Base-by-base conservation (phyloP, 92 coral and sea anemone genomes). In the Palythoa grandis region DNA sequence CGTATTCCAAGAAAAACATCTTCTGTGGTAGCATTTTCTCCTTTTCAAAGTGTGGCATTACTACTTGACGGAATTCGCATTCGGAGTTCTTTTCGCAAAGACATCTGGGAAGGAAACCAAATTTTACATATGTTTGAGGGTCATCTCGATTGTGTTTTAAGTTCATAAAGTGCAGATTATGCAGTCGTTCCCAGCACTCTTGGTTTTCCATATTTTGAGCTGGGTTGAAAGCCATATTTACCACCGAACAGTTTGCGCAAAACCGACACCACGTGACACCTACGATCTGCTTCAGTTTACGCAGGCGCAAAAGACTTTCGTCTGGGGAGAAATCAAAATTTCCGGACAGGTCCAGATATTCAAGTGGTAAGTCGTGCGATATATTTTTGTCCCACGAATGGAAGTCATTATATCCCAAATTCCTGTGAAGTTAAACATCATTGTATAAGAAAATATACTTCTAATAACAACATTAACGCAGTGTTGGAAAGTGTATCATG, bases 231-330 rank as follows among this genome's bases (percentile, higher is more conserved):
- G 25, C 54, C 50, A 92, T 87, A 52, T 84, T 89, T 17, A 91
- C 88, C 39, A 91, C 83, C 0, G 91, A 86, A 19, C 96, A 93
- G 65, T 93, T 93, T 22, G 74, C 61, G 72, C 96, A 93, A 85
- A 90, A 93, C 68, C 79, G 90, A 69, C 96, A 91, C 96, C 94
- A 93, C 57, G 94, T 91, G 52, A 93, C 92, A 1, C 96, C 96
- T 29, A 79, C 88, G 50, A 93, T 90, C 79, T 93, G 91, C 57
- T 77, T 68, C 19, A 93, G 92, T 11, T 58, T 93, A 8, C 89
- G 91, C 52, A 93, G 92, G 23, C 76, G 78, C 72, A 93, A 83
- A 24, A 93, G 93, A 48, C 82, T 70, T 23, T 76, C 89, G 82
- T 87, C 91, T 65, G 96, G 96, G 20, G 88, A 87, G 89, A 93